These are phyloP conservation scores for Dromiciops gliroides DNA, from an alignment of 2,113 vertebrate species.

Conservation along the genomic window DNA sequence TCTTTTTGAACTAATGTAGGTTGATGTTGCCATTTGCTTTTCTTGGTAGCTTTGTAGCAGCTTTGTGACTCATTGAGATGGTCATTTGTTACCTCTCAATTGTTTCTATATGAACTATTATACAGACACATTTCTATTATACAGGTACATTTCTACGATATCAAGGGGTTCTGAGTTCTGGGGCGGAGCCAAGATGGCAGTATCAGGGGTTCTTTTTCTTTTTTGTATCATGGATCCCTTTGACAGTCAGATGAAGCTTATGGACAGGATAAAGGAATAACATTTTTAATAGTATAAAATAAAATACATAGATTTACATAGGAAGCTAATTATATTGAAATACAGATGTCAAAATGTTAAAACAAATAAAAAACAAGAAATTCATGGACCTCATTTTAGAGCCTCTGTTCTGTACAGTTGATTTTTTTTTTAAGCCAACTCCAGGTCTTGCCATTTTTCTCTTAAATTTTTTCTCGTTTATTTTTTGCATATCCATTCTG, in stretches of 20 bases:
- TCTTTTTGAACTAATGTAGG: background rate
- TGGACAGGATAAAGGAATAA: background rate
- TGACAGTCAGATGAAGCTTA: background rate
- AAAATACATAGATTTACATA: background rate
- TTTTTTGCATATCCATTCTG: background rate
- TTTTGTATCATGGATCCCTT: background rate
- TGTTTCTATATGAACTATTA: background rate
- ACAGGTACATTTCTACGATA: too few species aligned
- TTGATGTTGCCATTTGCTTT: background rate
- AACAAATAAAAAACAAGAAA: background rate
- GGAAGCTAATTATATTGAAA: background rate
- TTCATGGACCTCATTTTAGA: background rate
- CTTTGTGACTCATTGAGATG: background rate
- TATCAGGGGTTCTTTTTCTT: background rate
- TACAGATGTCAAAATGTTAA: background rate
- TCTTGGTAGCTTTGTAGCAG: background rate
- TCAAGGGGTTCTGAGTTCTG: too few species aligned
- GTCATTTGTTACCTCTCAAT: background rate
- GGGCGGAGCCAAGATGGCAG: too few species aligned
- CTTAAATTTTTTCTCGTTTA: too few species aligned
- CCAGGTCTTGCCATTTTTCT: too few species aligned
- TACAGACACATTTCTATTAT: background rate
- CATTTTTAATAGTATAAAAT: background rate
- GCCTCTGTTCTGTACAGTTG: too few species aligned
- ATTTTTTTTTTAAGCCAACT: too few species aligned